A percentile compares a stretch with the other conserved stretches of the same genome.
Evolutionary conservation across 2,888 invertebrate genomes (phyloP).

Genomic region (Candidula unifasciata): DNA sequence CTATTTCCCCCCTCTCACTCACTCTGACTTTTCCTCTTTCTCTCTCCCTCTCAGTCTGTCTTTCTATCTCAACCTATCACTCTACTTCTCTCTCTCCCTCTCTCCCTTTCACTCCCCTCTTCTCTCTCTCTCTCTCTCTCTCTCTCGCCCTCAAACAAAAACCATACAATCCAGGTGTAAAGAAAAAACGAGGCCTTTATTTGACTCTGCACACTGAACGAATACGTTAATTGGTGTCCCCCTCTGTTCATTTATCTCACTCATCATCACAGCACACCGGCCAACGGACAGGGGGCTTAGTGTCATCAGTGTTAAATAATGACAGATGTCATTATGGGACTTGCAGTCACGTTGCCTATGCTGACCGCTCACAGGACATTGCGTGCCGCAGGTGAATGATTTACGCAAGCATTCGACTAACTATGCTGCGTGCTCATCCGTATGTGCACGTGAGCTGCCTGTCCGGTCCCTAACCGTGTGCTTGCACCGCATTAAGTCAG

Average conservation of each 20-base stretch:
- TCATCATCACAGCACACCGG: too few species aligned
- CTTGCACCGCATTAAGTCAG: neutral
- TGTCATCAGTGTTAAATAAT: neutral
- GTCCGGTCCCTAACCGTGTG: neutral
- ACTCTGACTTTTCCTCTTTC: slow-evolving; percentile 6
- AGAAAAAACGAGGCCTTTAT: too few species aligned
- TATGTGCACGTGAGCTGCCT: neutral
- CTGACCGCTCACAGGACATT: neutral
- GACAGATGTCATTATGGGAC: neutral
- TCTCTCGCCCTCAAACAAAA: too few species aligned
- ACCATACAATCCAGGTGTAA: too few species aligned
- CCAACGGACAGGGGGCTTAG: neutral
- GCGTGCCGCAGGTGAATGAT: neutral
- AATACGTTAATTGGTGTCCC: too few species aligned
- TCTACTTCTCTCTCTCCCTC: too few species aligned
- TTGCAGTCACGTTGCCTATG: neutral
- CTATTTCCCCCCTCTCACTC: neutral
- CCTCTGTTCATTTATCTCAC: too few species aligned
- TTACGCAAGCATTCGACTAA: neutral
- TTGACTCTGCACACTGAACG: too few species aligned
- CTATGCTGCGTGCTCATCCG: neutral
- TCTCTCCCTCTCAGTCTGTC: neutral
- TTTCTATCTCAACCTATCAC: too few species aligned
- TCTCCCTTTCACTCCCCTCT: too few species aligned
- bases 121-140: too few species aligned